These are phyloP conservation scores for Parazoanthus atlanticus DNA, from an alignment of 92 coral and sea anemone genomes.

Conservation along the genomic window DNA sequence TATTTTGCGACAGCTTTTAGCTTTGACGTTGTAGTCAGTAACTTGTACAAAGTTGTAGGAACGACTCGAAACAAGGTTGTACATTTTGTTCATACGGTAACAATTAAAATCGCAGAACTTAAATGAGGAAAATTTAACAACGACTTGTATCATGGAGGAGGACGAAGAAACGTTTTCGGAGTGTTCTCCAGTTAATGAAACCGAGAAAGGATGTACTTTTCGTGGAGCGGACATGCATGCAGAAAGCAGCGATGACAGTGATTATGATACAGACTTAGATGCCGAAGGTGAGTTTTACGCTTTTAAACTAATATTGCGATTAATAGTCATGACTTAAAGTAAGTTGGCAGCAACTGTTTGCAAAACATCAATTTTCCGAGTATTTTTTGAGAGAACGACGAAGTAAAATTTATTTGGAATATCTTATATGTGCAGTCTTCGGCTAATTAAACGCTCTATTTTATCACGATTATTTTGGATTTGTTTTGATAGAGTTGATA, in stretches of 20 bases:
- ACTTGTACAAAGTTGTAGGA: neutral
- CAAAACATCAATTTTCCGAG: neutral
- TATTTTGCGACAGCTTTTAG: neutral
- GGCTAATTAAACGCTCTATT: neutral
- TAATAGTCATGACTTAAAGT: neutral
- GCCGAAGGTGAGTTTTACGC: slow-evolving; percentile 82
- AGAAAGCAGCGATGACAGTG: slow-evolving; percentile 66
- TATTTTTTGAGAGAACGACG: neutral
- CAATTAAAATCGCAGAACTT: neutral
- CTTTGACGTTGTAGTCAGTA: neutral
- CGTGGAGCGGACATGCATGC: slow-evolving; percentile 50
- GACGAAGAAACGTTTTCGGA: slow-evolving; percentile 44
- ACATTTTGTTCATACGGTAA: neutral
- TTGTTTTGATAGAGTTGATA: too few relatives aligned
- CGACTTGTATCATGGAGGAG: slow-evolving; percentile 42
- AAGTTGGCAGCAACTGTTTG: neutral
- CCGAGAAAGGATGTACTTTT: slow-evolving; percentile 40
- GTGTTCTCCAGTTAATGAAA: slow-evolving; percentile 42
- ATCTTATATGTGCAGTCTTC: too few relatives aligned
- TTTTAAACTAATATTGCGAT: too few relatives aligned
- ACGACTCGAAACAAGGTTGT: neutral
- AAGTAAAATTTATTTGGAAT: too few relatives aligned
- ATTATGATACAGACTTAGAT: slow-evolving; percentile 87
- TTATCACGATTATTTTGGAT: too few relatives aligned
- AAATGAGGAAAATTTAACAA: slow-evolving; percentile 45